Percentiles rank a stretch among this genome's conserved stretches.
Conservation (phyloP, 2,797 vertebrate species). For the Stomatorhinus walkeri region DNA sequence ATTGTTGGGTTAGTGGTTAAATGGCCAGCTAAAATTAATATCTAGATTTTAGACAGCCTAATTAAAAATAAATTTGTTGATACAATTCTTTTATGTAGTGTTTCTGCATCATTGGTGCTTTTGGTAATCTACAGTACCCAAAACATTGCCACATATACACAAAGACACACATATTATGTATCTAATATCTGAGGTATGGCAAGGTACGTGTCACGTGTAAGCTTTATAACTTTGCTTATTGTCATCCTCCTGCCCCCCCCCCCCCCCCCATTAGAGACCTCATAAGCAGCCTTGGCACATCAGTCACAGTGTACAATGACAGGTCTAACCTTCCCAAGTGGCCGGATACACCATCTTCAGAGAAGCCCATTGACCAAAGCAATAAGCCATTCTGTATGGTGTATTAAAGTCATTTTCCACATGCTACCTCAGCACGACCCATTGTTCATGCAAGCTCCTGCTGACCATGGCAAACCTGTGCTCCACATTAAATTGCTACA, state of each 20-base stretch:
- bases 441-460: conserved; percentile 97
- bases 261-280: conserved; percentile 80
- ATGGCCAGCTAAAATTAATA: background rate
- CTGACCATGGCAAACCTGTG: conserved; percentile 86
- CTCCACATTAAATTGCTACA: conserved; percentile 82
- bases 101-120: conserved; percentile 60
- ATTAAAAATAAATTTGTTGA: conserved; percentile 20
- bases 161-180: conserved; percentile 23
- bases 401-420: conserved; percentile 99
- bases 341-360: conserved; percentile 88
- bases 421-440: conserved; percentile 99
- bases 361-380: conserved; percentile 98
- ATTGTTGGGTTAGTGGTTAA: background rate
- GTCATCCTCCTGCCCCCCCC: conserved; percentile 43
- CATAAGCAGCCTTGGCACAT: conserved; percentile 85
- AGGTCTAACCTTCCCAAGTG: conserved; percentile 97
- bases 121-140: conserved; percentile 65
- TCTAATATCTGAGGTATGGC: conserved; percentile 79
- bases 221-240: conserved; percentile 92
- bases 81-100: conserved; percentile 15
- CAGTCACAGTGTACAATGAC: conserved; percentile 87
- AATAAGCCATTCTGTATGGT: conserved; percentile 99
- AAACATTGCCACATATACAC: conserved; percentile 46
- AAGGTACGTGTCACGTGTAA: conserved; percentile 85
- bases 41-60: background rate